A percentile compares a stretch with the other conserved stretches of the same genome.
Evolutionary conservation across 2,797 vertebrate species (phyloP).

Genomic region (Eupleurogrammus muticus): DNA sequence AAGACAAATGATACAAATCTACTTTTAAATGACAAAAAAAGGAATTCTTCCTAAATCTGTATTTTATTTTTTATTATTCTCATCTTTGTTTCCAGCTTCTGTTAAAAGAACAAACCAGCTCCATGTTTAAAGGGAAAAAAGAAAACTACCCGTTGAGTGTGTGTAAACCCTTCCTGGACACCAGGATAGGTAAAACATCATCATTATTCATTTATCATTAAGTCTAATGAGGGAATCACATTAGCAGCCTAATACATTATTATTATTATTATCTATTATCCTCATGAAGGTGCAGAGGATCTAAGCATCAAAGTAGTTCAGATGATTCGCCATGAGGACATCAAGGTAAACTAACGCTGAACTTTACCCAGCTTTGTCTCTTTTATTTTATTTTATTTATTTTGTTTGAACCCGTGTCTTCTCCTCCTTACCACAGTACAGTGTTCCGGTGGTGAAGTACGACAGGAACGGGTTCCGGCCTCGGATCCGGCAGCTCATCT

Average conservation of each 20-base stretch:
- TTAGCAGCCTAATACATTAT: background rate
- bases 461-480: conserved; percentile 94
- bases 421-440: conserved; percentile 86
- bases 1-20: no score
- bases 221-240: background rate
- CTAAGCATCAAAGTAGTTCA: conserved; percentile 92
- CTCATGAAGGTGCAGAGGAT: conserved; percentile 83
- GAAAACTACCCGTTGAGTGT: conserved; percentile 90
- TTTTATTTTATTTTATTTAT: background rate
- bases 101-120: conserved; percentile 88
- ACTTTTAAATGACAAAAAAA: no score
- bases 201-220: background rate
- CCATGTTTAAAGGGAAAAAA: conserved; percentile 92
- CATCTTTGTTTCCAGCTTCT: conserved; percentile 84
- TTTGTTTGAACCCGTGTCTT: conserved; percentile 17
- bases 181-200: conserved; percentile 87
- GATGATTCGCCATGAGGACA: conserved; percentile 85
- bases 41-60: no score
- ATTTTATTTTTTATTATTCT: no score
- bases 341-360: conserved; percentile 85
- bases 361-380: background rate
- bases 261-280: background rate
- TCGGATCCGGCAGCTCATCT: conserved; percentile 88
- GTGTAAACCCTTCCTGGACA: conserved; percentile 86
- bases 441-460: conserved; percentile 90